Base-by-base conservation (phyloP, 1,140 invertebrate genomes). In the Palaemon carinicauda region DNA sequence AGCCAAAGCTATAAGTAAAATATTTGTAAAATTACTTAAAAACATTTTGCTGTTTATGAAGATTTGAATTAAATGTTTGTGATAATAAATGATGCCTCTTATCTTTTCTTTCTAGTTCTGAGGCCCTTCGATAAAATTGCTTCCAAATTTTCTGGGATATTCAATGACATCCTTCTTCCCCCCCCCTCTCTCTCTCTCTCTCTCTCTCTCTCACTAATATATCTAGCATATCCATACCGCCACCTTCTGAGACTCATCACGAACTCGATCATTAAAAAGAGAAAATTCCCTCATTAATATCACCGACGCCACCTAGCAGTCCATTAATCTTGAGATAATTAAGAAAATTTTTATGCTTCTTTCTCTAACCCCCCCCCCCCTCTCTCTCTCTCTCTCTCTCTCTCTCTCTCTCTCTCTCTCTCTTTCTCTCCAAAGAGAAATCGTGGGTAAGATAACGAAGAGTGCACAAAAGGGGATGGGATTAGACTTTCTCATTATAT, bases 201-300 rank as follows among this genome's bases (percentile, higher is more conserved):
- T 78, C 75, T 78, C 75, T 78, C 33, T 52, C 41, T 78, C 75
- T 78, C 75, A 52, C 75, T 78, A 12, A 21, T 29, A n/a, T 41
- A 21, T 15, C 14, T 33, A 27, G 27, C 41, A 17, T 17, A 21
- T 17, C 74, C 9, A 27, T 17, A 19, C 74, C 74, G 15, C 69
- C 69, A 41, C 74, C 41, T 51, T 15, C 24, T 77, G 12, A 12
- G 21, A 27, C 15, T 77, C 74, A n/a, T 29, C 15, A 27, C 19
- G 27, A 21, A 21, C 74, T 50, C n/a, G 41, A 41, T 41, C 41
- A 41, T 41, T 41, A 41, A 41, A 41, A 41, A 41, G 41, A 41
- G 41, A 41, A 41, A 41, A 41, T 41, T 41, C 41, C 41, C 41
- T 41, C 41, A 41, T 41, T 41, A 41, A 41, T 41, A 41, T 41